phyloP scores from a whole-genome alignment of 2,113 vertebrate genomes.

The Muscicapa adusta region DNA sequence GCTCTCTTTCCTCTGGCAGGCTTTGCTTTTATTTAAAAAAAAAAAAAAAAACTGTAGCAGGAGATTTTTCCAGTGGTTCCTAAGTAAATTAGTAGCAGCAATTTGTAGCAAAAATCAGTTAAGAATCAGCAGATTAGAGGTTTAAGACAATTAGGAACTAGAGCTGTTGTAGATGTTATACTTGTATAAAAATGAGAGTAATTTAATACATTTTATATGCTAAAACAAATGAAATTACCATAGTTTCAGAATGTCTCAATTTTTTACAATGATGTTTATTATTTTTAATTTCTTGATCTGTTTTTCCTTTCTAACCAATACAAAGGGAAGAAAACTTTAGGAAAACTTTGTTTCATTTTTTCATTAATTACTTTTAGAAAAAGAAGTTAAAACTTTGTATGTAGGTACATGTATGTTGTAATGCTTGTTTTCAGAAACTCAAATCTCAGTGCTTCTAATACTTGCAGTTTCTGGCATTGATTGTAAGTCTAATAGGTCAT shows the following conservation, averaged over 20 bases:
- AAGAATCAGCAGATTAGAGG: neutral
- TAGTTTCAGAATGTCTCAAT: neutral
- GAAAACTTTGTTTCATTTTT: neutral
- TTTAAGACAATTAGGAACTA: neutral
- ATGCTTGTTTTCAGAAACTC: constrained; percentile 6
- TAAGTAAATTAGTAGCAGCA: neutral
- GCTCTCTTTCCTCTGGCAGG: neutral
- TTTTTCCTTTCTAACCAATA: neutral
- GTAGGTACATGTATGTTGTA: neutral
- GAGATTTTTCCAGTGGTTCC: neutral
- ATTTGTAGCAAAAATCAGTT: neutral
- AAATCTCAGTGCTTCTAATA: constrained; percentile 5
- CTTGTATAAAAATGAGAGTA: neutral
- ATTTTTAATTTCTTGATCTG: neutral
- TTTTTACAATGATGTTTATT: neutral
- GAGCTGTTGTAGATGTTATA: neutral
- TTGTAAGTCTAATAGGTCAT: constrained; percentile 68
- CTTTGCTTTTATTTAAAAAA: neutral
- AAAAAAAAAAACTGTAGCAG: neutral
- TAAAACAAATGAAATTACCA: neutral
- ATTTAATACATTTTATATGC: neutral
- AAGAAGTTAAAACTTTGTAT: neutral
- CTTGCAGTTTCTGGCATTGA: constrained; percentile 52
- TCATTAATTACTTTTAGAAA: neutral
- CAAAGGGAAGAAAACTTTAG: neutral